Conservation (phyloP, 1,140 invertebrate genomes). For the Dendrolimus kikuchii region DNA sequence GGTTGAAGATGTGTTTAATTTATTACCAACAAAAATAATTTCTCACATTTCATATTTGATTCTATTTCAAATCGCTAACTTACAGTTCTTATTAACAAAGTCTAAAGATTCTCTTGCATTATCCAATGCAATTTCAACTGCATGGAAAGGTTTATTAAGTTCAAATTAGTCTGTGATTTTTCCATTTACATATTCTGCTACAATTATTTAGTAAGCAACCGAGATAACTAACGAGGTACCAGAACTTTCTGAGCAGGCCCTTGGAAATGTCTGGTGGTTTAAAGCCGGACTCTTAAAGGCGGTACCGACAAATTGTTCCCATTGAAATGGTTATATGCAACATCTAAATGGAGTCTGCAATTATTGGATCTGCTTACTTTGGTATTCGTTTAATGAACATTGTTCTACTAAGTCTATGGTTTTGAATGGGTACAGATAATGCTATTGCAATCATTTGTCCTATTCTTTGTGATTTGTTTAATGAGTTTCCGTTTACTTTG, state of each 20-base stretch:
- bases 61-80: slow-evolving; percentile 41
- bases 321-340: slow-evolving; percentile 54
- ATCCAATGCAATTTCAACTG: slow-evolving; percentile 19
- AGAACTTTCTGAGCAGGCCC: slow-evolving; percentile 43
- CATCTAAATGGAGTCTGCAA: slow-evolving; percentile 58
- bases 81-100: slow-evolving; percentile 32
- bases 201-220: slow-evolving; percentile 59
- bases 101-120: slow-evolving; percentile 1
- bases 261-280: slow-evolving; percentile 56
- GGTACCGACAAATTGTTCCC: slow-evolving; percentile 62
- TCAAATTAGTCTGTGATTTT: slow-evolving; percentile 10
- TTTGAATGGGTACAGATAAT: slow-evolving; percentile 53
- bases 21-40: slow-evolving; percentile 13
- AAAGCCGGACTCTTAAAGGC: slow-evolving; percentile 38
- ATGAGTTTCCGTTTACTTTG: slow-evolving; percentile 27
- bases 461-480: slow-evolving; percentile 19
- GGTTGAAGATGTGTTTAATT: slow-evolving; percentile 18
- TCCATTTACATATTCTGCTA: slow-evolving; percentile 35
- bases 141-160: slow-evolving; percentile 14
- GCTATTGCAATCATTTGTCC: slow-evolving; percentile 40
- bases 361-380: slow-evolving; percentile 56
- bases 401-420: slow-evolving; percentile 29
- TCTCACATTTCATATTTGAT: slow-evolving; percentile 34
- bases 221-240: slow-evolving; percentile 64
- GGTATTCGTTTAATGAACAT: slow-evolving; percentile 67